phyloP scores from a whole-genome alignment of 2,888 invertebrate genomes.

The Lasioglossum pauxillum region DNA sequence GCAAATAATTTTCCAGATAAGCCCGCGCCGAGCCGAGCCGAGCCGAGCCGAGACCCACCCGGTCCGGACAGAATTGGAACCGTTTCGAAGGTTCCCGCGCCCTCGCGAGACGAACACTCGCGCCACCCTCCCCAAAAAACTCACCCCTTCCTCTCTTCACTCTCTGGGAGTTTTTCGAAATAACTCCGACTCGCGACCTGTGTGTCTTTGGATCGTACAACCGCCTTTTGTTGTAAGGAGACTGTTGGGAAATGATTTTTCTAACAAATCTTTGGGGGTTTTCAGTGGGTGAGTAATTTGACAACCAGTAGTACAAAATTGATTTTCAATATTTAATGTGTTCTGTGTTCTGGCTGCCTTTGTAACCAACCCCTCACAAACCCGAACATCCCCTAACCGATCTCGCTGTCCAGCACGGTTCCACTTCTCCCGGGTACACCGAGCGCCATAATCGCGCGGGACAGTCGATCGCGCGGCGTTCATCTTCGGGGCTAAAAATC shows the following conservation, averaged over 20 bases:
- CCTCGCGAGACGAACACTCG: not conserved
- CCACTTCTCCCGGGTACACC: not conserved
- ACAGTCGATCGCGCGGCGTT: constrained; percentile 3
- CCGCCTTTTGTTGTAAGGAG: not conserved
- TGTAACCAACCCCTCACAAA: too few relatives aligned
- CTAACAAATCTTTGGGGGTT: too few relatives aligned
- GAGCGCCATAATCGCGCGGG: not conserved
- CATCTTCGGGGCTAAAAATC: constrained; percentile 6
- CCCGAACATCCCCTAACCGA: not conserved
- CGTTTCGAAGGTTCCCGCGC: constrained; percentile 36
- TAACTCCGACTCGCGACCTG: not conserved
- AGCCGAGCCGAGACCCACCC: constrained; percentile 18
- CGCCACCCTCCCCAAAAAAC: not conserved
- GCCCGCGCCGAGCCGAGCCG: constrained; percentile 44
- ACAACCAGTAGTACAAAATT: too few relatives aligned
- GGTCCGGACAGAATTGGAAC: constrained; percentile 3
- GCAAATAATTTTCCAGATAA: constrained; percentile 73
- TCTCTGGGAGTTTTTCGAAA: not conserved
- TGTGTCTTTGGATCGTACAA: not conserved
- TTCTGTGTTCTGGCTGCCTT: too few relatives aligned
- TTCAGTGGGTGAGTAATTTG: too few relatives aligned
- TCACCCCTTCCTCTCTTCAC: not conserved
- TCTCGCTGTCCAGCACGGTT: not conserved
- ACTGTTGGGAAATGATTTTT: too few relatives aligned
- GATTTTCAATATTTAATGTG: too few relatives aligned